Conservation (phyloP, 2,888 invertebrate genomes). For the Ditylenchus weischeri region DNA sequence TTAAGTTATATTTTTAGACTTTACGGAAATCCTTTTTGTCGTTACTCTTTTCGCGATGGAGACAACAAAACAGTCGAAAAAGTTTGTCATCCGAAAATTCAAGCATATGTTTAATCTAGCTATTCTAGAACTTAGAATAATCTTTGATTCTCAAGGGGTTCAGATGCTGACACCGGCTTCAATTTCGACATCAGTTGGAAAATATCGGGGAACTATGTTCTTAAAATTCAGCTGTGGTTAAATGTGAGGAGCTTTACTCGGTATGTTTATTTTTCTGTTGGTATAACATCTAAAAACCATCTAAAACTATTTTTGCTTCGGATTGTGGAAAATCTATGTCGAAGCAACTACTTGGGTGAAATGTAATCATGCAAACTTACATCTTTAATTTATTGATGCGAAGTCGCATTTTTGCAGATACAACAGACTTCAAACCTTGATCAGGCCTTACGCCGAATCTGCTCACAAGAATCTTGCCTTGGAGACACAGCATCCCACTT, state of each 20-base stretch:
- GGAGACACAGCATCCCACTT: slow-evolving; percentile 14
- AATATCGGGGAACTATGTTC: slow-evolving; percentile 85
- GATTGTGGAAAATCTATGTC: slow-evolving; percentile 97
- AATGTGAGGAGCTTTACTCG: slow-evolving; percentile 88
- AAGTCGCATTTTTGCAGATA: slow-evolving; percentile 62
- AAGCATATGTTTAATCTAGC: slow-evolving; percentile 13
- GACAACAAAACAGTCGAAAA: slow-evolving; percentile 13
- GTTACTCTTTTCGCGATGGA: neutral
- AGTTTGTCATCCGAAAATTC: slow-evolving; percentile 23
- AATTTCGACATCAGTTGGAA: slow-evolving; percentile 72
- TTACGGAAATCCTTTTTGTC: no score
- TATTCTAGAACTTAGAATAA: neutral
- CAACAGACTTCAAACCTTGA: slow-evolving; percentile 69
- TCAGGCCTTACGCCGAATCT: slow-evolving; percentile 65
- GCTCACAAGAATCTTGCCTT: slow-evolving; percentile 4
- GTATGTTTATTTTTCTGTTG: slow-evolving; percentile 15
- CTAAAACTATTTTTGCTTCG: slow-evolving; percentile 33
- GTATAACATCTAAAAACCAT: neutral
- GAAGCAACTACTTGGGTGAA: slow-evolving; percentile 89
- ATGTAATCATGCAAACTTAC: slow-evolving; percentile 60
- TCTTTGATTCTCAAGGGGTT: no score
- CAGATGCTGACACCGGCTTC: slow-evolving; percentile 15
- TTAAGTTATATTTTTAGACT: no score
- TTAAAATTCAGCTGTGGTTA: slow-evolving; percentile 82
- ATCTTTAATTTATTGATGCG: no score